A percentile compares a stretch with the other conserved stretches of the same genome.
Evolutionary conservation across 1,140 invertebrate genomes (phyloP).

Genomic region (Glomeris maerens): DNA sequence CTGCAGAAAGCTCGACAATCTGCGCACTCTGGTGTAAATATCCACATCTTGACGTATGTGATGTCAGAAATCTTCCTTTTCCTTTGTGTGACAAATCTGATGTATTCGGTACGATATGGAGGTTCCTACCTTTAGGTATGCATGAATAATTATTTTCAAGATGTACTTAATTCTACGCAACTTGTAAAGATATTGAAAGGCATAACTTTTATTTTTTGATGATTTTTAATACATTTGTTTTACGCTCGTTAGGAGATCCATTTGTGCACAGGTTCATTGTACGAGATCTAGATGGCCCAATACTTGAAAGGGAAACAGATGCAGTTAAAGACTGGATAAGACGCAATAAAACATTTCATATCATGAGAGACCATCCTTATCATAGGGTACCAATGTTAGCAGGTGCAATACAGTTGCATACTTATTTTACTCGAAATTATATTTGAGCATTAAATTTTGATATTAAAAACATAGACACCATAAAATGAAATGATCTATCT

Average conservation of each 20-base stretch:
- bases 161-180: too few relatives aligned
- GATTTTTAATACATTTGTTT: neutral
- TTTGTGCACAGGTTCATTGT: slow-evolving; percentile 15
- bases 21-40: neutral
- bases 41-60: neutral
- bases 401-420: neutral
- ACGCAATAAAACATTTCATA: slow-evolving; percentile 18
- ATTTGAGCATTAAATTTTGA: neutral
- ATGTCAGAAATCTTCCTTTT: neutral
- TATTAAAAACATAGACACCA: too few relatives aligned
- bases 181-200: too few relatives aligned
- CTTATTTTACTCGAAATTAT: neutral
- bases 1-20: neutral
- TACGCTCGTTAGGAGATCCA: slow-evolving; percentile 13
- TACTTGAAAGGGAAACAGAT: slow-evolving; percentile 15
- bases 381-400: slow-evolving; percentile 4
- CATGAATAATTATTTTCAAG: neutral
- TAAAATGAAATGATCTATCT: too few relatives aligned
- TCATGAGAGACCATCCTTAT: slow-evolving; percentile 23
- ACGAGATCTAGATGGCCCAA: slow-evolving; percentile 17
- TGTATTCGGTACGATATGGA: neutral
- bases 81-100: neutral
- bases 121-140: neutral
- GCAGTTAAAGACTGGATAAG: slow-evolving; percentile 22
- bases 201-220: neutral